These are phyloP conservation scores for Spilarctia lutea DNA, from an alignment of 2,888 invertebrate genomes.

Conservation along the genomic window DNA sequence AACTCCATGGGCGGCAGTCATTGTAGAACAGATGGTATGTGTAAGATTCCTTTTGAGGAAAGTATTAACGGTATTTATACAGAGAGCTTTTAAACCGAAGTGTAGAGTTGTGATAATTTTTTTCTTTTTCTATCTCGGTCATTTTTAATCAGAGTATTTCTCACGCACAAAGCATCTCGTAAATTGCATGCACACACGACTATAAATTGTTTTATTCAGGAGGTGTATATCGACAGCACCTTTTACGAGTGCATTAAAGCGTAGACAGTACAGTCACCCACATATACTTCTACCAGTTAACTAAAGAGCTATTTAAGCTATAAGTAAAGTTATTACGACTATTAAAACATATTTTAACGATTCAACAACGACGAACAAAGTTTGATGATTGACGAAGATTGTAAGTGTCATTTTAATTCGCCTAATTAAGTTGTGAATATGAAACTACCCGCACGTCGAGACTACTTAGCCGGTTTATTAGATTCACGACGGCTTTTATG, in stretches of 20 bases:
- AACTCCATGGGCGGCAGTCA: no score
- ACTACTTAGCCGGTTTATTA: not conserved
- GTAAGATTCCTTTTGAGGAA: not conserved
- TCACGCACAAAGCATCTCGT: conserved; percentile 38
- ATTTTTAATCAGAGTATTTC: conserved; percentile 24
- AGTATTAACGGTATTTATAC: not conserved
- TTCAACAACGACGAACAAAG: not conserved
- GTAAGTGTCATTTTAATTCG: conserved; percentile 6
- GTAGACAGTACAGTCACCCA: conserved; percentile 37
- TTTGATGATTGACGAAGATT: not conserved
- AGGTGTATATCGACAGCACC: conserved; percentile 41
- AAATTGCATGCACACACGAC: conserved; percentile 42
- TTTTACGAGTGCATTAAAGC: conserved; percentile 43
- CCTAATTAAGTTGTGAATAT: conserved; percentile 15
- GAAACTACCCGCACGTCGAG: conserved; percentile 1
- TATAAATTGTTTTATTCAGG: conserved; percentile 43
- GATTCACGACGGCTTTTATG: not conserved
- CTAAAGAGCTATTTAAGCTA: conserved; percentile 20
- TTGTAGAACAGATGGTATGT: no score
- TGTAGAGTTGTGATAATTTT: not conserved
- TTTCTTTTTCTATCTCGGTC: conserved; percentile 9
- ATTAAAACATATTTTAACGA: conserved; percentile 33
- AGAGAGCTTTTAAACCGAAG: not conserved
- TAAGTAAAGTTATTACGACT: conserved; percentile 15
- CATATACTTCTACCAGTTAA: conserved; percentile 33